Evolutionary conservation across 2,888 invertebrate genomes (phyloP).

Genomic region (Heteropelma amictum): DNA sequence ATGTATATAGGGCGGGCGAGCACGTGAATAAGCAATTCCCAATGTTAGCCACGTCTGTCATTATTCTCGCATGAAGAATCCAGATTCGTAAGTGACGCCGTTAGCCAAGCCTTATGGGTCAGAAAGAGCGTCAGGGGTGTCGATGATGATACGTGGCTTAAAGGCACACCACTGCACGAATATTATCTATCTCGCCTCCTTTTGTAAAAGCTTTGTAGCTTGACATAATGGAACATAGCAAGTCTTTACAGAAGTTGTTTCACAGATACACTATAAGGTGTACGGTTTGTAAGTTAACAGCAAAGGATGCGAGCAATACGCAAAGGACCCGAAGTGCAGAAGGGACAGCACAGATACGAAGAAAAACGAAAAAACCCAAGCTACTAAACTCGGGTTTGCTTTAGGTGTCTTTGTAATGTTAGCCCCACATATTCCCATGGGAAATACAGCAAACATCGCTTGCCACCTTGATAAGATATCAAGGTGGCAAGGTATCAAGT

Average conservation of each 20-base stretch:
- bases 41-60: constrained; percentile 58
- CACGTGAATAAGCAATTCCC: constrained; percentile 51
- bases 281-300: not conserved
- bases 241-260: constrained; percentile 9
- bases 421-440: constrained; percentile 50
- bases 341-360: constrained; percentile 29
- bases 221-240: constrained; percentile 38
- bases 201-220: constrained; percentile 24
- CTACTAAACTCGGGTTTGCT: constrained; percentile 27
- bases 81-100: constrained; percentile 63
- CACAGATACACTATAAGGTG: constrained; percentile 16
- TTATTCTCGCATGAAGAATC: constrained; percentile 71
- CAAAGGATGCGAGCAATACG: constrained; percentile 21
- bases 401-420: constrained; percentile 18
- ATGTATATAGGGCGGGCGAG: constrained; percentile 13
- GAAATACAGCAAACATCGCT: constrained; percentile 61
- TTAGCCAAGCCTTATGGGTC: constrained; percentile 34
- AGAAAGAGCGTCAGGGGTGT: not conserved
- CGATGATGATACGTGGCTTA: constrained; percentile 24
- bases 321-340: constrained; percentile 7
- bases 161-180: constrained; percentile 14
- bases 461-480: constrained; percentile 40
- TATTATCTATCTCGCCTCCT: constrained; percentile 16
- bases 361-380: constrained; percentile 18
- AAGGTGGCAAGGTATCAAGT: constrained; percentile 29